These are phyloP conservation scores for Siderastrea siderea DNA, from an alignment of 92 coral and sea anemone species.

Conservation along the genomic window DNA sequence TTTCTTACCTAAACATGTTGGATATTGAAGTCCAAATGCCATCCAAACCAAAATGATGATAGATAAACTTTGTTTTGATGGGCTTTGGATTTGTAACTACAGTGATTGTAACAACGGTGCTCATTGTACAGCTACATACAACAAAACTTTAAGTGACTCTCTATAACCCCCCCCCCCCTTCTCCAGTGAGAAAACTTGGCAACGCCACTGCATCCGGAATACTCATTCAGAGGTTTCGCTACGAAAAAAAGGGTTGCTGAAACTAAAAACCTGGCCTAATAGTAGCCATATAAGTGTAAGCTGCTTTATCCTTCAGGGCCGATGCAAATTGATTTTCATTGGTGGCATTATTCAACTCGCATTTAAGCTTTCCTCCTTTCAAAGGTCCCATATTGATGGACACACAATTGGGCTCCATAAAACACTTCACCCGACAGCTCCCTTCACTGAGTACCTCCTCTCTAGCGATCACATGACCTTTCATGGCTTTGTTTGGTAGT, in stretches of 20 bases:
- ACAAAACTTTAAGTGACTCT: too few species aligned
- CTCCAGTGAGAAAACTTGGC: too few species aligned
- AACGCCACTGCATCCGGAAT: too few species aligned
- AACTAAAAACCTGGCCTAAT: too few species aligned
- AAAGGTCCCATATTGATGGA: slow-evolving; percentile 33
- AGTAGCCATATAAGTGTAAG: not conserved
- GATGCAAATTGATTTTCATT: not conserved
- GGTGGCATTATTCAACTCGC: slow-evolving; percentile 30
- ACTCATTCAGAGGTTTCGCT: too few species aligned
- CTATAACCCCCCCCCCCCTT: too few species aligned
- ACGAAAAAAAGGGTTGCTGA: too few species aligned
- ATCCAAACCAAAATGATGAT: not conserved
- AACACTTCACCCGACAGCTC: slow-evolving; percentile 45
- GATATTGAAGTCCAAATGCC: not conserved
- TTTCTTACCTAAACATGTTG: not conserved
- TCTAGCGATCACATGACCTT: slow-evolving; percentile 1
- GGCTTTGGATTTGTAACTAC: too few species aligned
- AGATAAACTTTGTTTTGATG: too few species aligned
- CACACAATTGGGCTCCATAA: slow-evolving; percentile 41
- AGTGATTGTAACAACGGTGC: too few species aligned
- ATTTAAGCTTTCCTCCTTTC: not conserved
- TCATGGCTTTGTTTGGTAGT: not conserved
- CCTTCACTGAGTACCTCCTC: slow-evolving; percentile 24
- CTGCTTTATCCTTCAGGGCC: not conserved
- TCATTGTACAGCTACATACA: too few species aligned